Evolutionary conservation across 2,888 invertebrate species (phyloP).

Genomic region (Seira sanloemensis): DNA sequence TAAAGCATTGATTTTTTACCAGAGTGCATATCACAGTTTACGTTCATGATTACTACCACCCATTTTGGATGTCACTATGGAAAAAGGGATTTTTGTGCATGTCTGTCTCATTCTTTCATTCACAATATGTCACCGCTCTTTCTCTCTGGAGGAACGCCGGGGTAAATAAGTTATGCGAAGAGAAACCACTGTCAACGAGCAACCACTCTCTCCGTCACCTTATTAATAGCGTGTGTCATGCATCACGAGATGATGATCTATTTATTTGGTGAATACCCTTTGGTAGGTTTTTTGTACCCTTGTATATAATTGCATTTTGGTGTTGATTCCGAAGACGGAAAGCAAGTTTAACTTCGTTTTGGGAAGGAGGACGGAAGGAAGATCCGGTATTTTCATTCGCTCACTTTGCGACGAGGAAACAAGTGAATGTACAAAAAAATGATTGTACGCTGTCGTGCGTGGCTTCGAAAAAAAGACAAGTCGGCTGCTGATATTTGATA

Average conservation of each 20-base stretch:
- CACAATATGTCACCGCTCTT: too few species aligned
- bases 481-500: conserved; percentile 72
- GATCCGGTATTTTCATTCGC: conserved; percentile 48
- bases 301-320: conserved; percentile 57
- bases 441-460: conserved; percentile 1
- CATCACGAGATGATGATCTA: conserved; percentile 61
- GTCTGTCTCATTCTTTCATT: too few species aligned
- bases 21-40: too few species aligned
- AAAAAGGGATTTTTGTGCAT: too few species aligned
- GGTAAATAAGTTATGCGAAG: too few species aligned
- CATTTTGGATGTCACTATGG: conserved; percentile 31
- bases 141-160: too few species aligned
- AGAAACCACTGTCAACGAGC: too few species aligned
- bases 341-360: conserved; percentile 33
- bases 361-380: conserved; percentile 17
- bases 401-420: background rate
- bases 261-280: conserved; percentile 62
- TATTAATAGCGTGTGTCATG: conserved; percentile 63
- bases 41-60: too few species aligned
- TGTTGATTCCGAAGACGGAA: conserved; percentile 17
- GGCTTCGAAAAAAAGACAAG: too few species aligned
- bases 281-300: conserved; percentile 61
- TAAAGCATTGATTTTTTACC: conserved; percentile 19
- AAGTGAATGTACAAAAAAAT: background rate
- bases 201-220: conserved; percentile 48